phyloP scores from a whole-genome alignment of 1,140 invertebrate genomes.

The Zaprionus taronus region DNA sequence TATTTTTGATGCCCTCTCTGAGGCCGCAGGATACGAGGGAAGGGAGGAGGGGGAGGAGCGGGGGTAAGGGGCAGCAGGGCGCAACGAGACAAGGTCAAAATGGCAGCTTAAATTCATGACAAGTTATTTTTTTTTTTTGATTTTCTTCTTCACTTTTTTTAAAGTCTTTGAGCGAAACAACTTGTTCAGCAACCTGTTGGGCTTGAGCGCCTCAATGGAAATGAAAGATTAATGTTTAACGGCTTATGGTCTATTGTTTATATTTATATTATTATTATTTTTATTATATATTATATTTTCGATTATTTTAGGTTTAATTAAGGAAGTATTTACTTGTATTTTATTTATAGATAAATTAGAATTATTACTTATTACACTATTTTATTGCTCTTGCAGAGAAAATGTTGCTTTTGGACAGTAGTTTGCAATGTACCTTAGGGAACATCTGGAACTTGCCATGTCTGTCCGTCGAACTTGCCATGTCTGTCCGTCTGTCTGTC shows the following conservation, averaged over 20 bases:
- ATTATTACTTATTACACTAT: no score
- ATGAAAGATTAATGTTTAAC: background rate
- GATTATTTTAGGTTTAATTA: no score
- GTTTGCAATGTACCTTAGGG: no score
- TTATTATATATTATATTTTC: no score
- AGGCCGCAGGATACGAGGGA: constrained; percentile 1
- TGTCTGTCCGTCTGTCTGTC: no score
- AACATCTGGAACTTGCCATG: no score
- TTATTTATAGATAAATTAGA: no score
- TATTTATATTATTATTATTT: no score
- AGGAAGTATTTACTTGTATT: no score
- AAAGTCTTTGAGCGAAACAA: background rate
- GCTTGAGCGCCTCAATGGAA: background rate
- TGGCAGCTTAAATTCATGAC: constrained; percentile 41
- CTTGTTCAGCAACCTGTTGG: constrained; percentile 18
- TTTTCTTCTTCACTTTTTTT: constrained; percentile 4
- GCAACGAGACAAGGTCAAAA: constrained; percentile 22
- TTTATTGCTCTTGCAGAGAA: no score
- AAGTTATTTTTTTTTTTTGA: constrained; percentile 35
- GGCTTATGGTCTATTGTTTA: background rate
- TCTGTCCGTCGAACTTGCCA: no score
- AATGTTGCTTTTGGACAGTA: no score
- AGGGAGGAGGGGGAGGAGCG: background rate
- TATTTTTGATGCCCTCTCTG: constrained; percentile 17
- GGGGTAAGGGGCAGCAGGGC: background rate